Conservation (phyloP, 2,113 vertebrate species). For the Pyxicephalus adspersus region DNA sequence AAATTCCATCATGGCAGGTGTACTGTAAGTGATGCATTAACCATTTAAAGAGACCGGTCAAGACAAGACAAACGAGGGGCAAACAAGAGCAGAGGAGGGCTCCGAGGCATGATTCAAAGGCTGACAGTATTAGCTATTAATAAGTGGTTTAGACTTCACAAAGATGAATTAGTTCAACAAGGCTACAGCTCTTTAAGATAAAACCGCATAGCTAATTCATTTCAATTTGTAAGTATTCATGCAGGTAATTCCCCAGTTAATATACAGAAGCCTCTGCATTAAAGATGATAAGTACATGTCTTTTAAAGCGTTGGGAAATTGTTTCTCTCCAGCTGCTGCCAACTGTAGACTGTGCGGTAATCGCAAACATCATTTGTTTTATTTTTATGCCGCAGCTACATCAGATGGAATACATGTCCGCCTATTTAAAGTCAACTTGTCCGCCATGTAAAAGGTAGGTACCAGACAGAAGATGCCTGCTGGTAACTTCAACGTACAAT, state of each 20-base stretch:
- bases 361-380: not conserved
- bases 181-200: slow-evolving; percentile 31
- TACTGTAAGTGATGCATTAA: not conserved
- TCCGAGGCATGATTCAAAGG: slow-evolving; percentile 9
- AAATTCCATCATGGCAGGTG: too few relatives aligned
- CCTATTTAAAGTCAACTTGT: too few relatives aligned
- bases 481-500: too few relatives aligned
- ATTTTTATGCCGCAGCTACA: too few relatives aligned
- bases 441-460: too few relatives aligned
- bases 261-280: slow-evolving; percentile 20
- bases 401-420: too few relatives aligned
- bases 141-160: slow-evolving; percentile 45
- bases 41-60: not conserved
- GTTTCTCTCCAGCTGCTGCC: slow-evolving; percentile 6
- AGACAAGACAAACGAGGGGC: not conserved
- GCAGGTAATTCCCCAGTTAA: slow-evolving; percentile 45
- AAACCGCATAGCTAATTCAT: slow-evolving; percentile 42
- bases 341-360: not conserved
- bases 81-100: not conserved
- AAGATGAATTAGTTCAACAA: slow-evolving; percentile 30
- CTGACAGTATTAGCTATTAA: slow-evolving; percentile 45
- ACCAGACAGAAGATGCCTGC: too few relatives aligned
- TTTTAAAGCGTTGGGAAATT: slow-evolving; percentile 30
- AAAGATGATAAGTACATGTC: slow-evolving; percentile 32
- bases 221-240: slow-evolving; percentile 41